Evolutionary conservation across 2,888 invertebrate genomes (phyloP), one percentile per base, ranked within the genome.

Genomic region (Isoperla grammatica): DNA sequence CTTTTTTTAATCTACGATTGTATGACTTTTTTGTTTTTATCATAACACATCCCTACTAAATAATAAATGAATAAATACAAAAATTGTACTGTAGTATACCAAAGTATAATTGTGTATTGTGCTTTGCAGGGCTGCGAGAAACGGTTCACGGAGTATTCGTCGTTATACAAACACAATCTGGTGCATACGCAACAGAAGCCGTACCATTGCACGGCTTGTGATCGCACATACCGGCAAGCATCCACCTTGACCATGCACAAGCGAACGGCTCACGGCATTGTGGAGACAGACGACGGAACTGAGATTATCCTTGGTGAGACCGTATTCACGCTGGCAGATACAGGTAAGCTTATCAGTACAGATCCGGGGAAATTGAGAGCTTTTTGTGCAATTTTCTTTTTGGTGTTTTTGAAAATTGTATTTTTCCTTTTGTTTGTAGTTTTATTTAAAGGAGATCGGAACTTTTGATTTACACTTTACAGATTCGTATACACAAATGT

Each of bases 81-180:
- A n/a, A n/a, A n/a, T n/a, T n/a, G n/a, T n/a, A n/a, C n/a, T n/a
- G n/a, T n/a, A n/a, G n/a, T n/a, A n/a, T n/a, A n/a, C n/a, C n/a
- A n/a, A n/a, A n/a, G n/a, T n/a, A n/a, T 8, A 56, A 69, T 49
- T 15, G 19, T 11, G 5, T 17, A 1, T n/a, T 43, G 13, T 63
- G 22, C 46, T 56, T 69, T 70, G 57, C 65, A 76, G 74, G 81
- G 80, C 50, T 86, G 85, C 71, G 79, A 79, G 19, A 82, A 83
- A 69, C 74, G 83, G 49, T 86, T 86, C 68, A 85, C 85, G 1
- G 86, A 86, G 70, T 86, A 85, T 70, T 85, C 85, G 54, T 84
- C 84, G 66, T 76, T 85, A 15, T 84, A 84, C 70, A 85, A 85
- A 69, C 85, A 85, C 70, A 81, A 83, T 66, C 75, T 79, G 39